These are phyloP conservation scores for Maniola jurtina DNA, from an alignment of 1,140 invertebrate genomes.

Conservation along the genomic window DNA sequence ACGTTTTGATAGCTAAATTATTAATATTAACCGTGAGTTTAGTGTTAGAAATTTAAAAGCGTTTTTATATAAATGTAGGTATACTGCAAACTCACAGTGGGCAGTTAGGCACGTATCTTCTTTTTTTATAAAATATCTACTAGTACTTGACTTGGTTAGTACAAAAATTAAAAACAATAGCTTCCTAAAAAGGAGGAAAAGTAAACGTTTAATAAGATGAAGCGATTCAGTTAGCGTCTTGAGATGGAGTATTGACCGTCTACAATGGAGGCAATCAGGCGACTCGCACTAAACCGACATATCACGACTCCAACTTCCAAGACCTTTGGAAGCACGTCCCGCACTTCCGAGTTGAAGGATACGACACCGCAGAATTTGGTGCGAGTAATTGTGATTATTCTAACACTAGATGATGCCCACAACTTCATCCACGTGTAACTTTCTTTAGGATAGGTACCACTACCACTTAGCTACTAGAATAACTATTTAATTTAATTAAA, in stretches of 20 bases:
- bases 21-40: too few relatives aligned
- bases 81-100: too few relatives aligned
- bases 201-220: constrained; percentile 31
- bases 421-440: neutral
- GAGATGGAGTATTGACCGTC: constrained; percentile 57
- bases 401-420: neutral
- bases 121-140: too few relatives aligned
- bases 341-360: constrained; percentile 53
- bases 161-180: neutral
- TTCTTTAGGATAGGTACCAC: neutral
- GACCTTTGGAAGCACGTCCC: constrained; percentile 57
- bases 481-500: too few relatives aligned
- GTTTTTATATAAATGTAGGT: too few relatives aligned
- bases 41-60: too few relatives aligned
- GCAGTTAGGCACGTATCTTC: too few relatives aligned
- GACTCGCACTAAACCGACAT: too few relatives aligned
- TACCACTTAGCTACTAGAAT: too few relatives aligned
- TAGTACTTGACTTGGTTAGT: too few relatives aligned
- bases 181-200: constrained; percentile 7
- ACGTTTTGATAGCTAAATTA: too few relatives aligned
- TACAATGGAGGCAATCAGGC: constrained; percentile 67
- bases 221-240: constrained; percentile 37
- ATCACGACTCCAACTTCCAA: constrained; percentile 53
- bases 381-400: constrained; percentile 24
- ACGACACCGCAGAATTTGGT: constrained; percentile 29